These are phyloP conservation scores for Pollenia amentaria DNA, from an alignment of 2,888 invertebrate genomes.

Conservation along the genomic window DNA sequence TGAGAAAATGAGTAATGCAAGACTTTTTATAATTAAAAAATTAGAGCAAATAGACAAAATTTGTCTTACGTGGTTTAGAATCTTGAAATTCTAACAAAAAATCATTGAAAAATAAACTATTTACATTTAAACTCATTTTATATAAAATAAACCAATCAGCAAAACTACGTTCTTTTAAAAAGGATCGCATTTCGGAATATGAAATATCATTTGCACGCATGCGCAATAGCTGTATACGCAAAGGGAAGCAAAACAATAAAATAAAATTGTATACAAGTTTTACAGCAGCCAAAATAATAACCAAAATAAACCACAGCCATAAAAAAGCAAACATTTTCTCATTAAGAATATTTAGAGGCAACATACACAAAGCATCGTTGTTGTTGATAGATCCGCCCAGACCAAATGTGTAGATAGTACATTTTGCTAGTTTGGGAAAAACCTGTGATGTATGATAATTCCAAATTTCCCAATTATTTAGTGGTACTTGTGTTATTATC, in stretches of 20 bases:
- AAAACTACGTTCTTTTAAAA: slow-evolving; percentile 83
- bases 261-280: slow-evolving; percentile 88
- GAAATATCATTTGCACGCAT: slow-evolving; percentile 78
- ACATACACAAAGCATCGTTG: slow-evolving; percentile 90
- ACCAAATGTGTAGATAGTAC: slow-evolving; percentile 94
- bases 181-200: slow-evolving; percentile 75
- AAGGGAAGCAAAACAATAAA: slow-evolving; percentile 85
- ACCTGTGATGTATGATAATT: slow-evolving; percentile 80
- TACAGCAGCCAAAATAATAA: slow-evolving; percentile 87
- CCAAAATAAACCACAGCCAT: slow-evolving; percentile 90
- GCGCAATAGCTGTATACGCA: slow-evolving; percentile 79
- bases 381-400: slow-evolving; percentile 92
- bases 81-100: slow-evolving; percentile 86
- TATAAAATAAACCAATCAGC: slow-evolving; percentile 92
- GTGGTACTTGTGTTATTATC: slow-evolving; percentile 78
- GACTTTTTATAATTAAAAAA: not conserved
- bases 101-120: slow-evolving; percentile 88
- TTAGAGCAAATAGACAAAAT: not conserved
- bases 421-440: slow-evolving; percentile 91
- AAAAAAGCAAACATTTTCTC: slow-evolving; percentile 91
- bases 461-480: slow-evolving; percentile 81
- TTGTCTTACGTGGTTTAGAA: not conserved
- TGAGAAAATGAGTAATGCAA: no score
- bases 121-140: slow-evolving; percentile 90
- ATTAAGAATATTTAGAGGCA: slow-evolving; percentile 91